Base-by-base conservation (phyloP, 2,113 vertebrate species). In the Monarcha castaneiventris region DNA sequence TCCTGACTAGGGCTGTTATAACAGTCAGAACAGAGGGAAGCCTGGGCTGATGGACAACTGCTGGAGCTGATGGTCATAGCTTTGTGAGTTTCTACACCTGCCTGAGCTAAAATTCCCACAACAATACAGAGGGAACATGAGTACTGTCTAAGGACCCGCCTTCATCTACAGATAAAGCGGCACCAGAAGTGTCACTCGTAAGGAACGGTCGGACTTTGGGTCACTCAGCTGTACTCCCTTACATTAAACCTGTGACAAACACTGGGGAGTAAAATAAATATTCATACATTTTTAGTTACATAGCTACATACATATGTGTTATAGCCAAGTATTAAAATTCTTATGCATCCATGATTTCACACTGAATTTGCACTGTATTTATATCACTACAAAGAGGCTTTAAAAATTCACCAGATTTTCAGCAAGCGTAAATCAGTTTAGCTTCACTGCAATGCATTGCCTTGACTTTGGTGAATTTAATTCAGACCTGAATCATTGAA, bases 351-450 rank as follows among this genome's bases (percentile, higher is more conserved):
- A 11, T 46, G 39, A 89, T 90, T 94, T 89, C 91, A 81, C 66
- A 54, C 52, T 29, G 52, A 27, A 62, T 94, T 81, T 67, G 58
- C 1, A 1, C 39, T 88, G 32, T 44, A 84, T 71, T 93, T 88
- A 49, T 86, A 83, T 74, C n/a, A 32, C 35, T 68, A 91, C 29
- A 77, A 88, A 94, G 56, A 85, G 22, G 17, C 51, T 93, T 89
- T n/a, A 80, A 96, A 94, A 73, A 66, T 16, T 73, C 76, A 88
- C 27, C 33, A 83, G 51, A 86, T 88, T 73, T 94, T 80, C 79
- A 81, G 76, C 37, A 72, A 76, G 35, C 16, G 20, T 48, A 88
- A 88, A 88, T 52, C 68, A 55, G 11, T 64, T 56, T n/a, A 84
- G 35, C 29, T 74, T 13, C 69, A 81, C 68, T 64, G 72, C 61